Base-by-base conservation (phyloP, 2,113 vertebrate species). In the Sinocyclocheilus grahami region DNA sequence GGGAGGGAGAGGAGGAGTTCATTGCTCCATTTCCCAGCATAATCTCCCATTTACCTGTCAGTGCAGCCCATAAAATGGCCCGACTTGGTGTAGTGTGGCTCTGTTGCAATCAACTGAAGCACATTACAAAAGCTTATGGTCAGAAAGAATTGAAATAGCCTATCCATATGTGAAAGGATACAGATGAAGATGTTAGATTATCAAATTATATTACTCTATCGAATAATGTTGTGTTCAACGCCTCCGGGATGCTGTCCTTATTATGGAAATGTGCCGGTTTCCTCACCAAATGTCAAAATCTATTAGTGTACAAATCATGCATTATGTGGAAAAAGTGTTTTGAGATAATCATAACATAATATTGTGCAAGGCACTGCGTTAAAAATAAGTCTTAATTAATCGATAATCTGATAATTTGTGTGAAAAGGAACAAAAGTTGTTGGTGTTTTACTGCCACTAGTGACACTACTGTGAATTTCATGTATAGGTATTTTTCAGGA, bases 41-140 rank as follows among this genome's bases (percentile, higher is more conserved):
- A 91, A 86, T 88, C 76, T 88, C 78, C 79, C 22, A 24, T 86
- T 89, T 88, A 87, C 71, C 87, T 83, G 53, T 89, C 90, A 89
- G 87, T 86, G 89, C 86, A 78, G 72, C 78, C 87, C 88, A 86
- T 86, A 91, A 89, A 86, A 76, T 78, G 51, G 51, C 18, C 48
- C 20, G 46, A 53, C 81, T 55, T 27, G 48, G 27, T 72, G 42
- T 83, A 24, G 60, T 65, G 60, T 80, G 78, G 63, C 20, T 69
- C 24, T 27, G 33, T 55, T 69, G 48, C 79, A 67, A 48, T 67
- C n/a, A 42, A 27, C n/a, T 46, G 16, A 48, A 55, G 48, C 18
- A 60, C 46, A 53, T 77, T 51, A 53, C 33, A 80, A 42, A 62
- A 18, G 22, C 33, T 13, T 14, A 13, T 62, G 30, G 20, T 60